A percentile compares a stretch with the other conserved stretches of the same genome.
These are phyloP conservation scores for Drosophila antonietae DNA, from an alignment of 2,888 invertebrate species.

Conservation along the genomic window DNA sequence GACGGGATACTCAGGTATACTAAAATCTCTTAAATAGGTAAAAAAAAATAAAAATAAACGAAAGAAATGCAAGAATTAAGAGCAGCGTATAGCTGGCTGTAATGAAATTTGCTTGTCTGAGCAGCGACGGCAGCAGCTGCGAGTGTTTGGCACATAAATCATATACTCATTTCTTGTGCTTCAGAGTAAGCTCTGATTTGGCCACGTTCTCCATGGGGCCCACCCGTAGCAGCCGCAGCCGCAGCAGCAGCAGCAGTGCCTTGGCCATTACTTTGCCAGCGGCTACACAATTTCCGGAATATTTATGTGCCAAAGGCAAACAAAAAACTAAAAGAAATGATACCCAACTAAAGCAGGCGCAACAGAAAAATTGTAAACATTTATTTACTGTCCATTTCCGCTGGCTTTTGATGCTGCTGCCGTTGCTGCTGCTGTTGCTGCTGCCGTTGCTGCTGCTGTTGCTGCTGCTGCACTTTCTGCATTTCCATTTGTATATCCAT, in stretches of 20 bases:
- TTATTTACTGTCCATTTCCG: slow-evolving; percentile 81
- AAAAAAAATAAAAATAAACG: neutral
- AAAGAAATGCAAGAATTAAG: neutral
- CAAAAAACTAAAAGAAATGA: slow-evolving; percentile 26
- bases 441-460: slow-evolving; percentile 21
- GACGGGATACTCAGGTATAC: neutral
- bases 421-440: slow-evolving; percentile 29
- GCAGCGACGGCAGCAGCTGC: slow-evolving; percentile 17
- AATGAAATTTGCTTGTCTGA: slow-evolving; percentile 20
- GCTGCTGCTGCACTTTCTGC: slow-evolving; percentile 40
- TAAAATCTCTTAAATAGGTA: neutral
- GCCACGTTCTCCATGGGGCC: slow-evolving; percentile 27
- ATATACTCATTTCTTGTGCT: slow-evolving; percentile 56
- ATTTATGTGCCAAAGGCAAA: slow-evolving; percentile 62
- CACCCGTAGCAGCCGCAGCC: slow-evolving; percentile 14
- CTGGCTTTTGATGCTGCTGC: slow-evolving; percentile 56
- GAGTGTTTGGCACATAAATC: slow-evolving; percentile 56
- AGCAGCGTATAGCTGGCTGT: slow-evolving; percentile 1
- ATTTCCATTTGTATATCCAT: slow-evolving; percentile 56
- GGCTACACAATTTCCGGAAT: slow-evolving; percentile 68
- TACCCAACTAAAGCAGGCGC: slow-evolving; percentile 43
- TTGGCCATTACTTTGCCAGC: slow-evolving; percentile 54
- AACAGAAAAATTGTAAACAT: slow-evolving; percentile 76
- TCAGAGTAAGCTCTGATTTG: slow-evolving; percentile 53
- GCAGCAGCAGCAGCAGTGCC: slow-evolving; percentile 19